Conservation (phyloP, 2,113 vertebrate genomes). For the Helogale parvula region DNA sequence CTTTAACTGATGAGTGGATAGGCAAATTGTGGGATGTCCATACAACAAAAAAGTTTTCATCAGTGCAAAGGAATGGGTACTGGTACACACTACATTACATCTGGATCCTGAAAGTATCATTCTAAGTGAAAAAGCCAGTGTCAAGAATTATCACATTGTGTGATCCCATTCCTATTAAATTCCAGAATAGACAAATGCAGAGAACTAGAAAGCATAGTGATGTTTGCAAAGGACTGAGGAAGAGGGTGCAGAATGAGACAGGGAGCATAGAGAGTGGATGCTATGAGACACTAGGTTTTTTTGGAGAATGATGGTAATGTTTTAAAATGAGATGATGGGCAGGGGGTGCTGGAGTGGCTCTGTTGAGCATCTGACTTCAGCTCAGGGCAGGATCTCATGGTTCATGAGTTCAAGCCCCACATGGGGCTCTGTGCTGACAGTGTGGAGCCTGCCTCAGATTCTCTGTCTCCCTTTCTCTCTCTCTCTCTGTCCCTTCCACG, state of each 20-base stretch:
- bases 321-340: neutral
- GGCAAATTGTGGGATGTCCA: neutral
- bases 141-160: neutral
- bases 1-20: neutral
- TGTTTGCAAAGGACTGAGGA: neutral
- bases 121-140: neutral
- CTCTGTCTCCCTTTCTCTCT: too few species aligned
- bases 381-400: too few species aligned
- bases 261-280: fast-evolving
- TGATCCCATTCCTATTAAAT: neutral
- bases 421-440: too few species aligned
- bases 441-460: too few species aligned
- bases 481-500: too few species aligned
- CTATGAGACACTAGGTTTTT: neutral
- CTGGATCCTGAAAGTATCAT: neutral
- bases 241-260: fast-evolving
- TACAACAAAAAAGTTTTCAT: neutral
- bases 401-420: too few species aligned
- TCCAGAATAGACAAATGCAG: neutral
- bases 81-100: neutral
- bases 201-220: neutral
- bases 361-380: too few species aligned
- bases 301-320: neutral
- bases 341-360: too few species aligned
- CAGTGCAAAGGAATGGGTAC: neutral